Base-by-base conservation (phyloP, 2,113 vertebrate genomes). In the Hippolais icterina region DNA sequence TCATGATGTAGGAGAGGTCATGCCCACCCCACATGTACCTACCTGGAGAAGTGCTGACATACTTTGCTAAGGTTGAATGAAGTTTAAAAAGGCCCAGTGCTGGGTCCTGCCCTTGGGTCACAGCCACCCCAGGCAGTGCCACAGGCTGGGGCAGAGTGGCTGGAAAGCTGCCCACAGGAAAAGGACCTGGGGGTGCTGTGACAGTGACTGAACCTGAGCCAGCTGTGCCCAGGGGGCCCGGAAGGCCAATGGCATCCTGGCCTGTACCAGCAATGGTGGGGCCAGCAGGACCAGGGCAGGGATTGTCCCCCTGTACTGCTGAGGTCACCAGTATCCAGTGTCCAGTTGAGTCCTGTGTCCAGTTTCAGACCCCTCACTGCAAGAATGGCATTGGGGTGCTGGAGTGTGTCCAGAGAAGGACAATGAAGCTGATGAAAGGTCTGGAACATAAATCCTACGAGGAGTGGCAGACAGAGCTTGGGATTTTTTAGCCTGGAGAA, bases 291-390 rank as follows among this genome's bases (percentile, higher is more conserved):
- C 0, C 52, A 50, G 42, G 52, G 10, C 50, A 59, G 59, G 22
- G 47, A 41, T 70, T 47, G 41, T 12, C 2, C 15, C 2, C n/a
- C 0, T 0, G 56, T 3, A 5, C 15, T 54, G 64, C 1, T 15
- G 64, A 78, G 8, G 39, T 2, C 39, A 64, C 49, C 18, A 6
- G 6, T 39, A 33, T 16, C 24, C 54, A 35, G 37, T 35, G 12
- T 52, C 25, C 56, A 37, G 8, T 21, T 37, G 33, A 60, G 8
- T 46, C 6, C 47, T 37, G 20, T 18, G 8, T 37, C 6, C 27
- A 33, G 10, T 37, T 89, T 12, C 23, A 14, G 27, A 7, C 4
- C 15, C 33, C 9, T 52, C 37, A 33, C 5, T 52, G 1, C 19
- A 66, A 59, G 60, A 59, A 74, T 5, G 19, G 11, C 5, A 14